Conservation (phyloP, 2,113 vertebrate genomes). For the Syrmaticus mikado region DNA sequence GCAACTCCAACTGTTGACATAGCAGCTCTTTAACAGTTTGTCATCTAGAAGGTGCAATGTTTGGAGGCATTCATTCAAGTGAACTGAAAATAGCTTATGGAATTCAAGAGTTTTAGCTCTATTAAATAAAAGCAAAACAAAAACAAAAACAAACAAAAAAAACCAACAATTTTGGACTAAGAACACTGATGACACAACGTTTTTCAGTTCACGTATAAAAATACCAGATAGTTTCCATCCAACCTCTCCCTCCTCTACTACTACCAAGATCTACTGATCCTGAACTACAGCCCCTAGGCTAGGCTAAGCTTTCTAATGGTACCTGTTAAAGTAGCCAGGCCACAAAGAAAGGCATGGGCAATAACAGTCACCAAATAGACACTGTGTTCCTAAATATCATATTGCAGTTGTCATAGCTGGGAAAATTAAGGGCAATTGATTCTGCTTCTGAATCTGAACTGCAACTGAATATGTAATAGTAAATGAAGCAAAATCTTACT, state of each 20-base stretch:
- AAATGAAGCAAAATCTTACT: not conserved
- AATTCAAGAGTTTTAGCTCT: not conserved
- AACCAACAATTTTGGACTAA: not conserved
- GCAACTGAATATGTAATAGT: not conserved
- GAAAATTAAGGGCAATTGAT: conserved; percentile 3
- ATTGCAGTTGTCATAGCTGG: not conserved
- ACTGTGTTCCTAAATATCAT: not conserved
- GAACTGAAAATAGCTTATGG: not conserved
- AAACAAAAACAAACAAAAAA: not conserved
- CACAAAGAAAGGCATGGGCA: not conserved
- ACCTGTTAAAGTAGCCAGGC: not conserved
- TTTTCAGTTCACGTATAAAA: not conserved
- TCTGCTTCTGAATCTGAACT: not conserved
- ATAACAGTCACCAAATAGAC: not conserved
- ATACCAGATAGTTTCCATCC: not conserved
- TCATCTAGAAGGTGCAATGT: not conserved
- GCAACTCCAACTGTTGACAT: not conserved
- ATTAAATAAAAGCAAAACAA: not conserved
- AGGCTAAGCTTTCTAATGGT: not conserved
- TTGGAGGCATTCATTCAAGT: not conserved
- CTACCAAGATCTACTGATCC: not conserved
- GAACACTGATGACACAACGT: not conserved
- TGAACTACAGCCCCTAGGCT: not conserved
- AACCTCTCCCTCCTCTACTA: not conserved
- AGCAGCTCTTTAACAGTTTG: not conserved